These are phyloP conservation scores for Phanerotoma sp. DNA, from an alignment of 2,888 invertebrate species.

Conservation along the genomic window DNA sequence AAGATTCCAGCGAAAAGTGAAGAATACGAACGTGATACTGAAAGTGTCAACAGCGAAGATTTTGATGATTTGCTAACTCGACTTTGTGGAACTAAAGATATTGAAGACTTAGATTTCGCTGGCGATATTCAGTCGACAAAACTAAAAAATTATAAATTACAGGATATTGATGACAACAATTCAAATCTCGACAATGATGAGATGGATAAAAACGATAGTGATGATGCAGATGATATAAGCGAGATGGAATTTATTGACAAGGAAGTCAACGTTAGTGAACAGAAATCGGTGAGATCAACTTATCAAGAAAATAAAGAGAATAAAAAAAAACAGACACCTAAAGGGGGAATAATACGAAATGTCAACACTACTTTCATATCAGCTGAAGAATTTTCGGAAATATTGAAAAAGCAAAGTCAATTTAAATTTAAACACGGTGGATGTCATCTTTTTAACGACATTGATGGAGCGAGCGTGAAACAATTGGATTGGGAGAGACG, in stretches of 20 bases:
- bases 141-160: slow-evolving; percentile 46
- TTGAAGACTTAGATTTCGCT: slow-evolving; percentile 64
- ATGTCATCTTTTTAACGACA: slow-evolving; percentile 70
- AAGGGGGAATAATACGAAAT: slow-evolving; percentile 26
- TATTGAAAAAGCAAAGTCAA: slow-evolving; percentile 80
- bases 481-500: slow-evolving; percentile 83
- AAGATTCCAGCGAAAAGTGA: slow-evolving; percentile 21
- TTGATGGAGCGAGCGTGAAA: slow-evolving; percentile 75
- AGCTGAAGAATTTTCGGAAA: slow-evolving; percentile 85
- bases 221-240: slow-evolving; percentile 29
- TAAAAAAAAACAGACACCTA: slow-evolving; percentile 28
- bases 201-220: slow-evolving; percentile 25
- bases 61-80: slow-evolving; percentile 60
- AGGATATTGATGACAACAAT: slow-evolving; percentile 33
- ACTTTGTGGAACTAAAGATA: slow-evolving; percentile 45
- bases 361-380: slow-evolving; percentile 70
- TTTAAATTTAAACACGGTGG: slow-evolving; percentile 64
- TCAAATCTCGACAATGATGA: neutral
- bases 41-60: slow-evolving; percentile 58
- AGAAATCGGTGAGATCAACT: too few species aligned
- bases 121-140: slow-evolving; percentile 54
- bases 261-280: slow-evolving; percentile 33
- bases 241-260: slow-evolving; percentile 27
- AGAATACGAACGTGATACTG: slow-evolving; percentile 58
- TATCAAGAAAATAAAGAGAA: slow-evolving; percentile 46